Base-by-base conservation (phyloP, 2,113 vertebrate species). In the Onychostruthus taczanowskii region DNA sequence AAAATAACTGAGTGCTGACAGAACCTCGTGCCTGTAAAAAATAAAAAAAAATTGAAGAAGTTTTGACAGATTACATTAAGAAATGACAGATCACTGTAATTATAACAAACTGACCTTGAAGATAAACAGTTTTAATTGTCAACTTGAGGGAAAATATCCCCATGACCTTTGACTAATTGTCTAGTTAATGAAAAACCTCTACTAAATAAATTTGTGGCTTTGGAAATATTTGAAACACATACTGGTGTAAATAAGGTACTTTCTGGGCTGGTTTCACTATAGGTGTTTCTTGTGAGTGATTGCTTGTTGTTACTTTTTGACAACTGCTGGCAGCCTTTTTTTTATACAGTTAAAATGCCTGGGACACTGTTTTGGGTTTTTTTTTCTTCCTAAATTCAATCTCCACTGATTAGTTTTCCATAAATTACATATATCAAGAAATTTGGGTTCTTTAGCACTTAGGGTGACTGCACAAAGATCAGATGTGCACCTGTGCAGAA, bases 231-330 rank as follows among this genome's bases (percentile, higher is more conserved):
- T 88, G 72, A 81, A 95, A 96, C 85, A 79, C 69, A 87, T 19
- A 33, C 28, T 89, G 77, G 72, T 24, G 9, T 43, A 73, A 78
- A 92, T 72, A 61, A 93, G 39, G 61, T 37, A 10, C 43, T 88
- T 67, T 93, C 67, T 92, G 68, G 43, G 81, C 50, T 63, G 69
- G 49, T 79, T 95, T 77, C 61, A 30, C 39, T 59, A 8, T 39
- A 68, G 55, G 79, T 64, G 80, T 92, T 94, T 95, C 66, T 66
- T 87, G 69, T 88, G 94, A 97, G 35, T 94, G 86, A 94, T 91
- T 97, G 67, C 79, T 90, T 95, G 66, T 87, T 96, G 92, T 73
- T 95, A 53, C 68, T 95, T 96, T 93, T 95, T 98, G 96, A 97
- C 94, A 94, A 95, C 76, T 94, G 72, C 55, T 88, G 74, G 77